phyloP scores from a whole-genome alignment of 2,113 vertebrate species.

The Azemiops feae region DNA sequence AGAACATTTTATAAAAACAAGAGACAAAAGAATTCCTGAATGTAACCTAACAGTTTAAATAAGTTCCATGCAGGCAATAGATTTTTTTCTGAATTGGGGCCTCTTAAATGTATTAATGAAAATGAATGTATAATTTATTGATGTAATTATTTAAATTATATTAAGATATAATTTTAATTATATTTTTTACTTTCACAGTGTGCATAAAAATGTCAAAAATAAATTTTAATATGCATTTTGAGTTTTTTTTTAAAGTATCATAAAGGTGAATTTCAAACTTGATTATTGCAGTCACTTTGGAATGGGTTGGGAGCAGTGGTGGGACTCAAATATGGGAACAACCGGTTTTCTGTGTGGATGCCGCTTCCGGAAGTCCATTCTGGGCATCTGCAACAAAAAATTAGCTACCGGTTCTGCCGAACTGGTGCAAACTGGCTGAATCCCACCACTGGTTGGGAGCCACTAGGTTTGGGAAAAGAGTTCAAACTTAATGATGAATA shows the following conservation, averaged over 20 bases:
- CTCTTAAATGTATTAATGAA: neutral
- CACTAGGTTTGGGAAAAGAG: neutral
- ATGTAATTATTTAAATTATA: constrained; percentile 5
- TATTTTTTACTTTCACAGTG: constrained; percentile 4
- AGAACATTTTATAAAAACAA: neutral
- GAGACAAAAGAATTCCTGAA: neutral
- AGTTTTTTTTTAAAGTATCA: neutral
- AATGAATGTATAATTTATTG: neutral
- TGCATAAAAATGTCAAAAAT: neutral
- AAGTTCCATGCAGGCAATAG: neutral
- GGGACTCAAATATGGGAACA: too few species aligned
- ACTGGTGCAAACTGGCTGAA: too few species aligned
- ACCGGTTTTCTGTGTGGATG: too few species aligned
- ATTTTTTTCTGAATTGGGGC: neutral
- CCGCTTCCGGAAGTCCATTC: too few species aligned
- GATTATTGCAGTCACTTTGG: neutral
- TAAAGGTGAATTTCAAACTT: neutral
- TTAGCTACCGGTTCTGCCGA: too few species aligned
- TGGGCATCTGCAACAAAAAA: too few species aligned
- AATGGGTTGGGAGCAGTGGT: neutral
- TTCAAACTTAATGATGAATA: neutral
- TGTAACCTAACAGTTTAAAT: neutral
- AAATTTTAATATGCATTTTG: constrained; percentile 7
- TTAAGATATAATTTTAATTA: neutral
- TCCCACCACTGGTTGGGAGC: neutral